Conservation (phyloP, 1,140 invertebrate species). For the Trachymyrmex cornetzi region DNA sequence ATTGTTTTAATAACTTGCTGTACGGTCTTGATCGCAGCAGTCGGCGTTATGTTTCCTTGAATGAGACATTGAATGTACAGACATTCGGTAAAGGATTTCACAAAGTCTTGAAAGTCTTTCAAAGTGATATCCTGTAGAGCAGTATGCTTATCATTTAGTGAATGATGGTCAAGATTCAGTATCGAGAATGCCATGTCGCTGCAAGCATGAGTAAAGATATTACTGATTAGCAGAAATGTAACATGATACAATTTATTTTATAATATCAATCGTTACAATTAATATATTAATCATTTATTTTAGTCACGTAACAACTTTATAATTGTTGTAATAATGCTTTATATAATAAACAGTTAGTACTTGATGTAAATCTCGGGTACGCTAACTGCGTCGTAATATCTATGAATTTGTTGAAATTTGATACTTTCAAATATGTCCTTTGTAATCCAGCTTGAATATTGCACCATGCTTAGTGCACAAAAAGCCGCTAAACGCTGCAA, state of each 20-base stretch:
- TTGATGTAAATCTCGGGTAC: slow-evolving; percentile 90
- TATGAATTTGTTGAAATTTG: slow-evolving; percentile 89
- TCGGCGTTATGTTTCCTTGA: slow-evolving; percentile 91
- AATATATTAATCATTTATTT: slow-evolving; percentile 38
- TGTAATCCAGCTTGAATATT: slow-evolving; percentile 86
- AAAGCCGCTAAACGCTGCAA: slow-evolving; percentile 89
- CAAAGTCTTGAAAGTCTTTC: slow-evolving; percentile 88
- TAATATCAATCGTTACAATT: no score
- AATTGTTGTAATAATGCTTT: neutral
- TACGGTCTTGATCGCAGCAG: slow-evolving; percentile 88
- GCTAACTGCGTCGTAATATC: slow-evolving; percentile 91
- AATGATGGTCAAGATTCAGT: slow-evolving; percentile 88
- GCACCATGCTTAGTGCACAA: slow-evolving; percentile 89
- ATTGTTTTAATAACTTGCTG: slow-evolving; percentile 78
- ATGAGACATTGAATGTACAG: slow-evolving; percentile 91
- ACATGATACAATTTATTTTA: neutral
- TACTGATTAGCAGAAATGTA: neutral
- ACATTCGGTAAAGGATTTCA: slow-evolving; percentile 87
- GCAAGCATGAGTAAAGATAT: slow-evolving; percentile 61
- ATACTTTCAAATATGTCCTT: slow-evolving; percentile 90
- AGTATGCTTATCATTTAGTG: slow-evolving; percentile 89
- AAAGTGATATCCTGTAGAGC: slow-evolving; percentile 88
- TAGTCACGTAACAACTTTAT: slow-evolving; percentile 34
- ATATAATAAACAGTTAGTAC: slow-evolving; percentile 83
- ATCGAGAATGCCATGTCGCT: slow-evolving; percentile 90